phyloP scores from a whole-genome alignment of 1,140 invertebrate species.

The Magallana angulata region DNA sequence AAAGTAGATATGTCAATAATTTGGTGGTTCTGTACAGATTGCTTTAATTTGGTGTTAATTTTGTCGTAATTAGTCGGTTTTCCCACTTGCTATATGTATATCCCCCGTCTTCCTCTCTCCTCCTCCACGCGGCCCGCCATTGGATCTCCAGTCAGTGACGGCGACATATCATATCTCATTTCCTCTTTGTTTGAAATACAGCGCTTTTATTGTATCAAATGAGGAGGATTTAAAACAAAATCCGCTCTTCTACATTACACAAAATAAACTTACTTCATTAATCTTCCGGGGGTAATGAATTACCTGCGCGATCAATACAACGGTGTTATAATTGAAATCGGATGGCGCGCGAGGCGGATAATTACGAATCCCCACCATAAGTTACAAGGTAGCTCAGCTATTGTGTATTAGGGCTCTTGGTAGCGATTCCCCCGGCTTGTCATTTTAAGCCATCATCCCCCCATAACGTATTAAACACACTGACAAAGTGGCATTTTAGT shows the following conservation, averaged over 20 bases:
- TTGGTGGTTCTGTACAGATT: no score
- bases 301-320: constrained; percentile 5
- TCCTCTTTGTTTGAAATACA: constrained; percentile 21
- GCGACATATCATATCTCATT: constrained; percentile 3
- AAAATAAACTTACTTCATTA: constrained; percentile 27
- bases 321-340: constrained; percentile 21
- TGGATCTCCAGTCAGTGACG: neutral
- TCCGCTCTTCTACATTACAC: constrained; percentile 23
- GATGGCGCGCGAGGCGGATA: constrained; percentile 2
- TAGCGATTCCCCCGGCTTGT: constrained; percentile 35
- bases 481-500: constrained; percentile 63
- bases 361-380: constrained; percentile 10
- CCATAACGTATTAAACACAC: constrained; percentile 58
- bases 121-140: neutral
- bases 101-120: neutral
- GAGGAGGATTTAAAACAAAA: constrained; percentile 39
- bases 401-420: constrained; percentile 33
- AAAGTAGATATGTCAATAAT: no score
- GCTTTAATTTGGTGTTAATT: no score
- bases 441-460: constrained; percentile 56
- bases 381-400: constrained; percentile 31
- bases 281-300: constrained; percentile 3
- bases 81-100: no score
- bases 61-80: no score
- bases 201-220: constrained; percentile 34